Evolutionary conservation across 2,888 invertebrate genomes (phyloP), one percentile per base, ranked within the genome.

Genomic region (Leistus spinibarbis): DNA sequence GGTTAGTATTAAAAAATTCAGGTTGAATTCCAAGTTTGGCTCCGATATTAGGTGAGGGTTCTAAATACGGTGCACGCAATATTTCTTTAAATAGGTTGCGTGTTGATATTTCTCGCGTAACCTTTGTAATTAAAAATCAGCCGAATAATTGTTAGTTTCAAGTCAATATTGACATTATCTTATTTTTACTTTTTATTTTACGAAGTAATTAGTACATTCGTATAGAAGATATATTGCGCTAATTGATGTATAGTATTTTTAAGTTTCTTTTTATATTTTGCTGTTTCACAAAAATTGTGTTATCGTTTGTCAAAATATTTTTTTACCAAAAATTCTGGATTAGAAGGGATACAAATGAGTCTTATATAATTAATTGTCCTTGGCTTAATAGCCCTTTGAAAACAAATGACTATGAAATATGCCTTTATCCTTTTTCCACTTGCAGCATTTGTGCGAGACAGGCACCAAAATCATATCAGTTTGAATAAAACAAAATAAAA

Each of bases 1-100:
- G 53, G 63, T 63, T 23, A 70, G 63, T 70, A 63, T 70, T 70
- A 40, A 70, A 70, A 70, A 70, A 63, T n/a, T 63, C 54, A 54
- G 63, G 63, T 70, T 70, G 63, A 62, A 40, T 70, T 63, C 63
- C 16, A 40, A 40, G 40, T 40, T 40, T 40, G 40, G 3, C 7
- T 40, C 7, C 40, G 40, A 40, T 40, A 7, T 40, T 10, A 40
- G 40, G 40, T 7, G 7, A 40, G 7, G 40, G 40, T 40, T 1
- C 40, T 40, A 40, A 40, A 40, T 40, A 40, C 40, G 13, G 13
- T 13, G 13, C 40, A 40, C 40, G 40, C 40, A 40, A 40, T 40
- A 40, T 40, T 40, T 7, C 40, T 40, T 40, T 0, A 2, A 10
- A 40, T 40, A 10, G 40, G 40, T 40, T 40, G 40, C 40, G 40